These are phyloP conservation scores for Gymnogyps californianus DNA, from an alignment of 2,113 vertebrate genomes.

Conservation along the genomic window DNA sequence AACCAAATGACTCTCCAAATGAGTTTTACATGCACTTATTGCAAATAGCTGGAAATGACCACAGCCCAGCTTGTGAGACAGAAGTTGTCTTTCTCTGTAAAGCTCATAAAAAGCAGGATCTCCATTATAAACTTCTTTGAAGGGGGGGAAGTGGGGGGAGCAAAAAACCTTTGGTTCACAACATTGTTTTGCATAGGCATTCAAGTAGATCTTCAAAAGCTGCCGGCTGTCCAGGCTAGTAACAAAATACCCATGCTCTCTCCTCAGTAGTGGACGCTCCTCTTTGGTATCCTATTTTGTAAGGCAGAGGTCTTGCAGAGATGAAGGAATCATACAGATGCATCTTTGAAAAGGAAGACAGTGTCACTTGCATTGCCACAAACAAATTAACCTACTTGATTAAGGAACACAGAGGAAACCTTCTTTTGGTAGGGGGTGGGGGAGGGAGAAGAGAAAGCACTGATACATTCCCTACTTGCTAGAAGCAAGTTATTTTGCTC, in stretches of 20 bases:
- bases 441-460: background rate
- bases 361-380: background rate
- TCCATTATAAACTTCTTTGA: background rate
- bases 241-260: background rate
- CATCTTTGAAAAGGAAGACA: conserved; percentile 59
- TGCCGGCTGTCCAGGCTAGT: background rate
- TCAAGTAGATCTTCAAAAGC: background rate
- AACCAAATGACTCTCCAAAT: background rate
- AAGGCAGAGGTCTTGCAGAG: background rate
- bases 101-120: background rate
- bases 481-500: background rate
- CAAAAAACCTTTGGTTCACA: background rate
- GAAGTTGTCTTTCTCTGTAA: background rate
- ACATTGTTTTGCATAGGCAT: background rate
- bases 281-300: conserved; percentile 8
- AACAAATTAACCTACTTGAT: background rate
- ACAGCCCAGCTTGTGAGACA: background rate
- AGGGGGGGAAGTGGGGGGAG: background rate
- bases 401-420: background rate
- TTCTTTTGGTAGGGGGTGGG: background rate
- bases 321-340: conserved; percentile 55
- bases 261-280: background rate
- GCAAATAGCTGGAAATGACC: background rate
- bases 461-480: background rate
- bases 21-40: background rate